phyloP scores from a whole-genome alignment of 2,797 vertebrate species.

The Enteromius mattozi region DNA sequence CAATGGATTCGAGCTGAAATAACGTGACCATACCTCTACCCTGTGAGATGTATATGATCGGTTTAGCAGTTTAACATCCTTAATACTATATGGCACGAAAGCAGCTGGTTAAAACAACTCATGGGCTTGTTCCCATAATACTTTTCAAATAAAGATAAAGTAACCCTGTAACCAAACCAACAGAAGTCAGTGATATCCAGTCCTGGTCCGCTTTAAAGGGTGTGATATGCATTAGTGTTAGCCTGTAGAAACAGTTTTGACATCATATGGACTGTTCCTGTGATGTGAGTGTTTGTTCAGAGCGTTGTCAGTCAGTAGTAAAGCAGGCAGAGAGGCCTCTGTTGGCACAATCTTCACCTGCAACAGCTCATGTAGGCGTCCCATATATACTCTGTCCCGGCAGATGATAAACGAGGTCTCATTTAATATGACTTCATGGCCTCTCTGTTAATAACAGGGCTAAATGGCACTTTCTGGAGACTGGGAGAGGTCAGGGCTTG shows the following conservation, averaged over 20 bases:
- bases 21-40: constrained; percentile 7
- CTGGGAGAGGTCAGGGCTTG: constrained; percentile 13
- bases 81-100: constrained; percentile 52
- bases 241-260: background rate
- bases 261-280: background rate
- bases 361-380: background rate
- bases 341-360: constrained; percentile 42
- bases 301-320: constrained; percentile 60
- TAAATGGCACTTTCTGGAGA: constrained; percentile 42
- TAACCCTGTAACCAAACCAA: constrained; percentile 39
- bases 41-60: constrained; percentile 28
- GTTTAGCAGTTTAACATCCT: constrained; percentile 24
- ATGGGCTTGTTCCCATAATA: constrained; percentile 60
- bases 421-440: constrained; percentile 11
- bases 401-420: background rate
- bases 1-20: background rate
- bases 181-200: constrained; percentile 14
- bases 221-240: constrained; percentile 24
- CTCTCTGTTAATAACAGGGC: constrained; percentile 25
- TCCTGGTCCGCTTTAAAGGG: constrained; percentile 7
- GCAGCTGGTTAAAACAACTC: constrained; percentile 37
- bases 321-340: constrained; percentile 32
- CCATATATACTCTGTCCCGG: background rate
- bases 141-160: constrained; percentile 56
- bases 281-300: constrained; percentile 26